Conservation (phyloP, 2,113 vertebrate species). For the Ctenomys sociabilis region DNA sequence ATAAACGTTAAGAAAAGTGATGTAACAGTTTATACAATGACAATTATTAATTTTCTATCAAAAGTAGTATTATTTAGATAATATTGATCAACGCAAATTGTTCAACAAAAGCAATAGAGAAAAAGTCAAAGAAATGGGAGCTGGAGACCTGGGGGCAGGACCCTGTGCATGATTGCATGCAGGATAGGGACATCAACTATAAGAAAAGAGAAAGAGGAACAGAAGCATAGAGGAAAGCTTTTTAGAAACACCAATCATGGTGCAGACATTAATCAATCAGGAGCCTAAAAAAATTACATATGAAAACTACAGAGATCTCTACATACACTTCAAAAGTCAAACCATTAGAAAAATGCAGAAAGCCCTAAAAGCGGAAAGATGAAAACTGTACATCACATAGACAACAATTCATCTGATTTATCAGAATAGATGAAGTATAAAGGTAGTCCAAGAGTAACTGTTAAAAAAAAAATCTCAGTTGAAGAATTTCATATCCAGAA, state of each 20-base stretch:
- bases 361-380: not conserved
- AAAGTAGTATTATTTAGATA: not conserved
- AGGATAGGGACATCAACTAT: not conserved
- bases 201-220: not conserved
- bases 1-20: not conserved
- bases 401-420: not conserved
- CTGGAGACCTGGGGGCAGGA: not conserved
- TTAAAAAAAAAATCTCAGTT: not conserved
- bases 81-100: not conserved
- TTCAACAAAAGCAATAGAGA: not conserved
- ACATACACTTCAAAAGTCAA: not conserved
- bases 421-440: not conserved
- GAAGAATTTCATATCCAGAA: not conserved
- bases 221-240: not conserved
- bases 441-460: not conserved
- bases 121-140: not conserved
- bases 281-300: not conserved
- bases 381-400: not conserved
- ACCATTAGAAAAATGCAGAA: not conserved
- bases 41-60: no score
- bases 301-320: not conserved
- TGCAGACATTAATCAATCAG: not conserved
- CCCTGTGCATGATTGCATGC: not conserved
- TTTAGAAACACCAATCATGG: not conserved
- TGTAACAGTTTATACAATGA: not conserved